These are phyloP conservation scores for Cygnus buccinator DNA, from an alignment of 2,113 vertebrate genomes.

Conservation along the genomic window DNA sequence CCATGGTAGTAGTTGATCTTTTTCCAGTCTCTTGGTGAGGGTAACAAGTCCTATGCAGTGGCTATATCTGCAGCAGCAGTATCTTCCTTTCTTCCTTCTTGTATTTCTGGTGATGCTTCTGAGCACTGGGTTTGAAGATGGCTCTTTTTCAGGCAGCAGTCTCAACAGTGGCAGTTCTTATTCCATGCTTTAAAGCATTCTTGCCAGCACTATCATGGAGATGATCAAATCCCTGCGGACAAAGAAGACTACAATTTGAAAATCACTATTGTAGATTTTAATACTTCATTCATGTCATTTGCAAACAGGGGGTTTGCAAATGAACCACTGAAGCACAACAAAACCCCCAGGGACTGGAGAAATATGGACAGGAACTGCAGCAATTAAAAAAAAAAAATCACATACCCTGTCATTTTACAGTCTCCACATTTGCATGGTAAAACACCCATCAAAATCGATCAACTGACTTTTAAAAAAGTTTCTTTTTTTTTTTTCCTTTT, in stretches of 20 bases:
- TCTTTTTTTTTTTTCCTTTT: neutral
- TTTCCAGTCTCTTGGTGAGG: neutral
- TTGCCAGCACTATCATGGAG: neutral
- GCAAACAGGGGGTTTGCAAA: neutral
- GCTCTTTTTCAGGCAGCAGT: neutral
- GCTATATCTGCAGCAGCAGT: neutral
- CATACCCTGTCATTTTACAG: neutral
- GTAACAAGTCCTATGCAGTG: neutral
- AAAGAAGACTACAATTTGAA: neutral
- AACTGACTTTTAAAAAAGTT: neutral
- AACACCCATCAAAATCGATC: neutral
- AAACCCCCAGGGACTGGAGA: neutral
- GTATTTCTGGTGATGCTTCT: neutral
- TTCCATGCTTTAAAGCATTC: neutral
- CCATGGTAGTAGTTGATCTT: neutral
- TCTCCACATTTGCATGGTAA: neutral
- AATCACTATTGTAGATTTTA: constrained; percentile 3
- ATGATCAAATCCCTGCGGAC: neutral
- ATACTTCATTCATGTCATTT: neutral
- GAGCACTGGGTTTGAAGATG: neutral
- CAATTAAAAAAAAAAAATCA: neutral
- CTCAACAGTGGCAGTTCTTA: neutral
- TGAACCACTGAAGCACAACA: neutral
- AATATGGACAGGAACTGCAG: neutral
- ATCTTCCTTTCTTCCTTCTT: neutral